Percentiles rank a stretch among this genome's conserved stretches.
phyloP scores from a whole-genome alignment of 2,113 vertebrate genomes.

The Xerus inauris region DNA sequence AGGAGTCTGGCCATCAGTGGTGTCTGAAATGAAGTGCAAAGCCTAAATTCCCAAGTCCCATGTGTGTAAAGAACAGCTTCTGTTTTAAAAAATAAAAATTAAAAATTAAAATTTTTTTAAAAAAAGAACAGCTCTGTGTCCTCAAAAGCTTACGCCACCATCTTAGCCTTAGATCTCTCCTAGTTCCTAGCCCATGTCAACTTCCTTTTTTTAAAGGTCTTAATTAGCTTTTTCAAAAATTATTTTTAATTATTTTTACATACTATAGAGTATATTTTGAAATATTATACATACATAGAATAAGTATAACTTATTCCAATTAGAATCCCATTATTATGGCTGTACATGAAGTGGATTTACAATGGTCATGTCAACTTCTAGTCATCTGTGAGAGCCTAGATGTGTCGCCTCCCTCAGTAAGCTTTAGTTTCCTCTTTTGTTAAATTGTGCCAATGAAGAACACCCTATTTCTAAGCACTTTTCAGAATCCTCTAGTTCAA shows the following conservation, averaged over 20 bases:
- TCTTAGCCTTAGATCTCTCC: neutral
- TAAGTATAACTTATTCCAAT: too few relatives aligned
- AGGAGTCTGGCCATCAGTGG: neutral
- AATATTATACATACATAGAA: too few relatives aligned
- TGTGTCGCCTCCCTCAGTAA: neutral
- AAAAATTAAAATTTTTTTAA: too few relatives aligned
- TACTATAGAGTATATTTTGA: too few relatives aligned
- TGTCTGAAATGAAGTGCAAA: neutral
- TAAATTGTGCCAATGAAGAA: neutral
- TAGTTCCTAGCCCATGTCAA: neutral
- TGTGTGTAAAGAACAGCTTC: neutral
- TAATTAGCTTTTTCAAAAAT: too few relatives aligned
- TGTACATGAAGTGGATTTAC: too few relatives aligned
- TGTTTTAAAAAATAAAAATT: too few relatives aligned
- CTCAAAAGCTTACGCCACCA: neutral
- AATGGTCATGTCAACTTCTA: neutral
- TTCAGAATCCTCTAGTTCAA: neutral
- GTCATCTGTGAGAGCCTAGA: neutral
- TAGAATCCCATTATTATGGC: too few relatives aligned
- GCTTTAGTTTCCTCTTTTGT: neutral
- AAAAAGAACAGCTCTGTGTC: neutral
- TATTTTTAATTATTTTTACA: too few relatives aligned
- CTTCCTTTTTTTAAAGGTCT: neutral
- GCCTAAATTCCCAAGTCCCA: neutral
- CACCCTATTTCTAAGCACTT: neutral